Percentiles rank a stretch among this genome's conserved stretches.
These are phyloP conservation scores for Drosophila villosipedis DNA, from an alignment of 2,888 invertebrate species.

Conservation along the genomic window DNA sequence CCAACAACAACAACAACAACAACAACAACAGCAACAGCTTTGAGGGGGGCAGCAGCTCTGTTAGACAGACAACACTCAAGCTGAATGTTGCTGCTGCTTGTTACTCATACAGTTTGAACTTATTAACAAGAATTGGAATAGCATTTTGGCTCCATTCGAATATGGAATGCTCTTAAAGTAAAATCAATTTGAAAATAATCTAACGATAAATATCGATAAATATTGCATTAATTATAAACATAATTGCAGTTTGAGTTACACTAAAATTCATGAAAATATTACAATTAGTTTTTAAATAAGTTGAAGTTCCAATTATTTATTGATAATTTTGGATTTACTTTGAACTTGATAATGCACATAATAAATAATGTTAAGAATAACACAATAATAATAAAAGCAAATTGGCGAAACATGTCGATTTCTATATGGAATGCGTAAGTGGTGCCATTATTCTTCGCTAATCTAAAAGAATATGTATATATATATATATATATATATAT, in stretches of 20 bases:
- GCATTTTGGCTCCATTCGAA: not conserved
- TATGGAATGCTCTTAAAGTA: not conserved
- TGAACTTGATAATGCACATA: too few species aligned
- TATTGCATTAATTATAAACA: not conserved
- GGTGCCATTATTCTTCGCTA: not conserved
- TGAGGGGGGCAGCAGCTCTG: not conserved
- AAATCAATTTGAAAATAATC: not conserved
- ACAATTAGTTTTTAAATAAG: too few species aligned
- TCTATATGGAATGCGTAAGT: not conserved
- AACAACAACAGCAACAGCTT: not conserved
- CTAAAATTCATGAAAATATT: too few species aligned
- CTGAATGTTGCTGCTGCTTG: constrained; percentile 21
- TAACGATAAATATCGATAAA: not conserved
- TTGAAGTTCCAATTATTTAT: not conserved
- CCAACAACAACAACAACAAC: constrained; percentile 8
- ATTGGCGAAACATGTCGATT: not conserved
- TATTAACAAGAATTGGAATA: constrained; percentile 53
- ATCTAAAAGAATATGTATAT: not conserved
- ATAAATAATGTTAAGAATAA: not conserved
- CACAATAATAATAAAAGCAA: not conserved
- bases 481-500: not conserved
- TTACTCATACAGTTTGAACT: constrained; percentile 53
- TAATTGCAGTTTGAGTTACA: not conserved
- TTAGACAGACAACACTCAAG: constrained; percentile 38
- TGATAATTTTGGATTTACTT: too few species aligned